Percentiles rank a stretch among this genome's conserved stretches.
phyloP scores from a whole-genome alignment of 2,113 vertebrate species.

The Oryzias curvinotus region DNA sequence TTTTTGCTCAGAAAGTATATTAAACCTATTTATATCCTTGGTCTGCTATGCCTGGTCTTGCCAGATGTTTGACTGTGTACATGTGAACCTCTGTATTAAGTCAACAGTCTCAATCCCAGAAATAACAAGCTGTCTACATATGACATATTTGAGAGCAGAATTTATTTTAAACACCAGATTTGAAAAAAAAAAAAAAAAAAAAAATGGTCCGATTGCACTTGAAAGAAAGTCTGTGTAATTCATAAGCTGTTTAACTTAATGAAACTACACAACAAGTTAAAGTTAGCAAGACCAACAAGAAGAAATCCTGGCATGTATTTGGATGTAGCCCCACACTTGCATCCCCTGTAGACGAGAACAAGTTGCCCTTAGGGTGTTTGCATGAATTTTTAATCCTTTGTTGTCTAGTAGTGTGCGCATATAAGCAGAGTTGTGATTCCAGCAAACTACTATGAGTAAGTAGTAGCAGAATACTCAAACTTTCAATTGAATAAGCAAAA shows the following conservation, averaged over 20 bases:
- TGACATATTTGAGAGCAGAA: slow-evolving; percentile 37
- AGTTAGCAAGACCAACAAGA: slow-evolving; percentile 59
- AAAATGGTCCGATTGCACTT: neutral
- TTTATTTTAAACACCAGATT: slow-evolving; percentile 42
- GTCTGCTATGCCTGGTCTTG: slow-evolving; percentile 34
- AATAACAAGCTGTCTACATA: slow-evolving; percentile 13
- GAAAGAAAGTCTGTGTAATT: slow-evolving; percentile 32
- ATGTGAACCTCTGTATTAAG: no score
- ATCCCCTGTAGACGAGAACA: slow-evolving; percentile 50
- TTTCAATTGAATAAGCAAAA: slow-evolving; percentile 63
- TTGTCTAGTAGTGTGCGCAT: slow-evolving; percentile 55
- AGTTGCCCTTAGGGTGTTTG: slow-evolving; percentile 55
- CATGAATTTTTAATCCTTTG: slow-evolving; percentile 57
- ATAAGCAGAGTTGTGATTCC: slow-evolving; percentile 61
- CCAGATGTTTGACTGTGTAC: slow-evolving; percentile 56
- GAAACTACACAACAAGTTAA: slow-evolving; percentile 42
- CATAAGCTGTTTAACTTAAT: slow-evolving; percentile 23
- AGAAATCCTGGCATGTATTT: slow-evolving; percentile 50
- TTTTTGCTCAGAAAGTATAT: slow-evolving; percentile 60
- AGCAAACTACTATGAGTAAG: slow-evolving; percentile 69
- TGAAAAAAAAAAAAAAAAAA: slow-evolving; percentile 28
- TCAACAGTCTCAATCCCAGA: slow-evolving; percentile 22
- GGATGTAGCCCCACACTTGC: slow-evolving; percentile 59
- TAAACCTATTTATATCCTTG: slow-evolving; percentile 71
- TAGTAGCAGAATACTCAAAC: slow-evolving; percentile 39